A percentile compares a stretch with the other conserved stretches of the same genome.
These are phyloP conservation scores for Catharus fuscescens DNA, from an alignment of 2,113 vertebrate species.

Conservation along the genomic window DNA sequence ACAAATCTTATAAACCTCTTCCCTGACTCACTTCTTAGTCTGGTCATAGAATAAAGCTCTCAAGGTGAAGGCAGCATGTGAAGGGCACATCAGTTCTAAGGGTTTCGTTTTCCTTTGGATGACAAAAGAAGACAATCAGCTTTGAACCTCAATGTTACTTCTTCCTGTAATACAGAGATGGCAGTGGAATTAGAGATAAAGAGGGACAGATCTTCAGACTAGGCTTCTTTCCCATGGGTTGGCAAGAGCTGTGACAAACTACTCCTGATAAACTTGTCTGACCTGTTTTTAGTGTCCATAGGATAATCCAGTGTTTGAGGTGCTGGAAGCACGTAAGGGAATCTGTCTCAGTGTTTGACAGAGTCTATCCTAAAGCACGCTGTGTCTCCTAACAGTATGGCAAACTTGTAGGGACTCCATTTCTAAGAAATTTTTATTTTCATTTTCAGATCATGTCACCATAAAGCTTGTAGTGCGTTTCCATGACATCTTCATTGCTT, in stretches of 20 bases:
- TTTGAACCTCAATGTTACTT: neutral
- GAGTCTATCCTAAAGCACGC: neutral
- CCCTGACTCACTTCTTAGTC: neutral
- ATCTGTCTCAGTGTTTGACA: neutral
- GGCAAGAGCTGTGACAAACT: neutral
- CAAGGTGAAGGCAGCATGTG: neutral
- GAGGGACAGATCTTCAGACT: neutral
- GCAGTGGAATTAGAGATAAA: neutral
- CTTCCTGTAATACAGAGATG: neutral
- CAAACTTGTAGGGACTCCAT: neutral
- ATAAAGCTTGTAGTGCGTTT: conserved; percentile 87
- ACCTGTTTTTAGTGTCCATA: neutral
- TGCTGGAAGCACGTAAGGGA: neutral
- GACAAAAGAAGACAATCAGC: neutral
- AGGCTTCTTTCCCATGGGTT: neutral
- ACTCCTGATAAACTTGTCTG: neutral
- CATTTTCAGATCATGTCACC: conserved; percentile 84
- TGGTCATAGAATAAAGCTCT: neutral
- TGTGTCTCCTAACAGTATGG: neutral
- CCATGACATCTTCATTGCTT: conserved; percentile 80
- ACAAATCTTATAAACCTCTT: neutral
- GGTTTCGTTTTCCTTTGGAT: neutral
- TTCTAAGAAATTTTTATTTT: conserved; percentile 23
- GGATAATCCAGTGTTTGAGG: neutral
- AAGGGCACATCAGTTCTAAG: neutral